phyloP scores from a whole-genome alignment of 2,888 invertebrate genomes.

The Orthonevra nobilis region DNA sequence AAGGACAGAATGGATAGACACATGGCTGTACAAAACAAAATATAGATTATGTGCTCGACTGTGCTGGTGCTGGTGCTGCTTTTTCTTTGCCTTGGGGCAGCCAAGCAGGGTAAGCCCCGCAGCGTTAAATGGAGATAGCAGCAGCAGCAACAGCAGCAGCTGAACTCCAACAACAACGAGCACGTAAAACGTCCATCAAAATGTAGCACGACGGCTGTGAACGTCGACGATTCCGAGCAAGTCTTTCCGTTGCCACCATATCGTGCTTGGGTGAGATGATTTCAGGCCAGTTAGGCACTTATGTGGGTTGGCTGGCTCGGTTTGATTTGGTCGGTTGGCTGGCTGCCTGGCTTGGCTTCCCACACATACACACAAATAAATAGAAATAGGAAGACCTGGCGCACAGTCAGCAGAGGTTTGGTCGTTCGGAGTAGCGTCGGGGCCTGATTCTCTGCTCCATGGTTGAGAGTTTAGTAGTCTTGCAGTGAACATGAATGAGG shows the following conservation, averaged over 20 bases:
- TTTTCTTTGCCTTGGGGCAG: constrained; percentile 40
- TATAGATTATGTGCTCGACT: constrained; percentile 30
- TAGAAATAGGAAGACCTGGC: neutral
- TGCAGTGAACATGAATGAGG: constrained; percentile 70
- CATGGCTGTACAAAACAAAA: constrained; percentile 3
- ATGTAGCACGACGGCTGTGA: constrained; percentile 11
- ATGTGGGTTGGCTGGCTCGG: constrained; percentile 56
- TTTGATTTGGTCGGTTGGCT: constrained; percentile 56
- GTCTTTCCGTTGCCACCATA: constrained; percentile 53
- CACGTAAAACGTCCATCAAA: constrained; percentile 43
- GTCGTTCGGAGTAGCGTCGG: constrained; percentile 24
- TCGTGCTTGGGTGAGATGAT: constrained; percentile 66
- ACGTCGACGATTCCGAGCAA: constrained; percentile 36
- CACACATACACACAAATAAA: constrained; percentile 36
- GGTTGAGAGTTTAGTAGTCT: constrained; percentile 69
- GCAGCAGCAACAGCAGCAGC: constrained; percentile 21
- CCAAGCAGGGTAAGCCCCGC: constrained; percentile 48
- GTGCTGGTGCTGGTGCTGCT: constrained; percentile 27
- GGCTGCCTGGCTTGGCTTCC: constrained; percentile 55
- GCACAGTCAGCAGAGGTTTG: constrained; percentile 41
- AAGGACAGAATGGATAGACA: constrained; percentile 36
- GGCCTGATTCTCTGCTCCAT: constrained; percentile 51
- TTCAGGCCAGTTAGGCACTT: constrained; percentile 68
- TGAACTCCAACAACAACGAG: constrained; percentile 22
- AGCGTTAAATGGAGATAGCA: constrained; percentile 39